Conservation (phyloP, 2,113 vertebrate genomes). For the Chiloscyllium plagiosum region DNA sequence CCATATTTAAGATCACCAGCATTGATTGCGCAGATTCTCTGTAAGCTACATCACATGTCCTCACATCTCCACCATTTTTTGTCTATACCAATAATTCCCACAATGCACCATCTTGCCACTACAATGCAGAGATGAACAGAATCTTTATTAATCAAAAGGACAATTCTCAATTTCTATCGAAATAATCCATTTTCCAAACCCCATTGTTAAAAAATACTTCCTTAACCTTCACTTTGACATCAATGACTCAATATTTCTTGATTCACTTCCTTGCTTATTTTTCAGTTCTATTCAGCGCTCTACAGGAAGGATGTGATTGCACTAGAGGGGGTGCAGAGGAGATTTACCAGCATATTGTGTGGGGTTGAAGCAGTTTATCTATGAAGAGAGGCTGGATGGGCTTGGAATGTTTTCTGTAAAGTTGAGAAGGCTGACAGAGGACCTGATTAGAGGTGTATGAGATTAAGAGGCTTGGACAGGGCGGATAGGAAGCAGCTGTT, state of each 20-base stretch:
- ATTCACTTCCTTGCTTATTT: not conserved
- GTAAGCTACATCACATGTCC: not conserved
- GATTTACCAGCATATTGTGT: too few species aligned
- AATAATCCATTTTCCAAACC: not conserved
- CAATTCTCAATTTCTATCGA: not conserved
- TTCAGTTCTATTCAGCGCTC: not conserved
- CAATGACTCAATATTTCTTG: not conserved
- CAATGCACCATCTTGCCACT: not conserved
- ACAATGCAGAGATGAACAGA: not conserved
- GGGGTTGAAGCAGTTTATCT: too few species aligned
- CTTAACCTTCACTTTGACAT: not conserved
- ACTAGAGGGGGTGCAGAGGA: too few species aligned
- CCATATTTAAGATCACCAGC: not conserved
- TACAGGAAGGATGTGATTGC: too few species aligned
- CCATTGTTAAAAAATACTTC: not conserved
- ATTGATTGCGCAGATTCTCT: not conserved
- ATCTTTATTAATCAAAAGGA: not conserved
- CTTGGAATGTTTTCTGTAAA: too few species aligned
- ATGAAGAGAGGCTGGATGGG: too few species aligned
- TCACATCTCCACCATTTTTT: not conserved
- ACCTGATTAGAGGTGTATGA: too few species aligned
- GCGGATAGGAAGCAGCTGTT: too few species aligned
- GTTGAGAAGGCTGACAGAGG: too few species aligned
- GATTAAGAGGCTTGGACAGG: too few species aligned
- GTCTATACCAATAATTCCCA: not conserved